These are phyloP conservation scores for Scolanthus callimorphus DNA, from an alignment of 92 coral and sea anemone species.

Conservation along the genomic window DNA sequence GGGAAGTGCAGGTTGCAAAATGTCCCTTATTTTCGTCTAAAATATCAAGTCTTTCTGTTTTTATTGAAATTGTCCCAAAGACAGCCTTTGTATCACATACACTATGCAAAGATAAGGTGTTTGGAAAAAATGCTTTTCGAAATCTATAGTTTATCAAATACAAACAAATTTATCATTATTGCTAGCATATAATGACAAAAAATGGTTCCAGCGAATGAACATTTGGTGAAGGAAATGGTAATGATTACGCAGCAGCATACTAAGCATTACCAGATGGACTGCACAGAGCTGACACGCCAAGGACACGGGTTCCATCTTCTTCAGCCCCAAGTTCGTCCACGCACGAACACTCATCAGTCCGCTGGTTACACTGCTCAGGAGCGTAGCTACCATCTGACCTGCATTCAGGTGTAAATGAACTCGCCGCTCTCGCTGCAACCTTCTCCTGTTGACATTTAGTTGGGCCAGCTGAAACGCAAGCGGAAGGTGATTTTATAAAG, in stretches of 20 bases:
- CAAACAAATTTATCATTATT: background rate
- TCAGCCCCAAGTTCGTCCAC: conserved; percentile 80
- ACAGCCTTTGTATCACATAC: too few relatives aligned
- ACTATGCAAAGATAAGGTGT: too few relatives aligned
- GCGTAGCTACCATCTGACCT: conserved; percentile 61
- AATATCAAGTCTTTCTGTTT: too few relatives aligned
- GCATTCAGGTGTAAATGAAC: conserved; percentile 38
- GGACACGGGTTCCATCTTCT: conserved; percentile 61
- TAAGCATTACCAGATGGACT: conserved; percentile 55
- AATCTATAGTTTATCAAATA: too few relatives aligned
- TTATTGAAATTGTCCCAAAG: too few relatives aligned
- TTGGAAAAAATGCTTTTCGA: too few relatives aligned
- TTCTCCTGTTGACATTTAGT: conserved; percentile 63
- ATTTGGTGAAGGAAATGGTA: too few relatives aligned
- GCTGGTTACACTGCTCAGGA: conserved; percentile 62
- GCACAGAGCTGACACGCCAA: conserved; percentile 51
- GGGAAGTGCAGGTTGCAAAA: too few relatives aligned
- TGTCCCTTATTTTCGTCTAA: too few relatives aligned
- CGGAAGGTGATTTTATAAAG: too few relatives aligned
- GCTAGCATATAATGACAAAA: background rate
- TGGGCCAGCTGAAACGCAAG: conserved; percentile 25
- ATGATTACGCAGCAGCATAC: too few relatives aligned
- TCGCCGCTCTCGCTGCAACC: conserved; percentile 6
- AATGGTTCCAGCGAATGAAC: too few relatives aligned
- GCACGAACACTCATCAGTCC: conserved; percentile 88